Evolutionary conservation across 2,888 invertebrate species (phyloP), one percentile per base, ranked within the genome.

Genomic region (Volucella bombylans): DNA sequence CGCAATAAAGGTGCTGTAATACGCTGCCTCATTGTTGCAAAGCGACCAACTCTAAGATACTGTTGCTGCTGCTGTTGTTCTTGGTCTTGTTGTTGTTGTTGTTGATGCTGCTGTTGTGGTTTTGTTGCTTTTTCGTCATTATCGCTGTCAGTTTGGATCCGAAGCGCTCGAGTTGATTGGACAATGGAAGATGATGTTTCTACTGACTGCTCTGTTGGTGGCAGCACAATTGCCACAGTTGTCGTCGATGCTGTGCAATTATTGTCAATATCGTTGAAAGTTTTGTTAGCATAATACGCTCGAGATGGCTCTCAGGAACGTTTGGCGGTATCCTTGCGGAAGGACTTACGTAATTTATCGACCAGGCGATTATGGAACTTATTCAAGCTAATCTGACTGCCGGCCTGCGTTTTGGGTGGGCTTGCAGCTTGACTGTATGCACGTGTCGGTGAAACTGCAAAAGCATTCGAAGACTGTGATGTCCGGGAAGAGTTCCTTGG

Each of bases 341-440:
- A 92, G 82, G 95, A 94, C 86, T 94, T 93, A 90, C 95, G 95
- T 88, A 96, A 90, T 90, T 95, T 95, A 90, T 95, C 95, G 83
- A 95, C 94, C 87, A 96, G 92, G 50, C 95, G 93, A 88, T 93
- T 93, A 92, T 95, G 95, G 89, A 95, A 96, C 91, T 95, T 95
- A 89, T 94, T 95, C 18, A 95, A 91, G 86, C 95, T 95, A 79
- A 92, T 93, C 62, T 94, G 93, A 72, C 94, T 94, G 41, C 93
- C 94, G 72, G 92, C 92, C 18, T 82, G 93, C 45, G 94, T 93
- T 83, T 91, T 90, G 2, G 91, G 91, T 45, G 91, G 91, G 81
- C 95, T 94, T 1, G 87, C 79, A 9, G 86, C 71, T 47, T 83
- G 79, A 15, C 78, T 74, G 39, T 87, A 81, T 6, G 81, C 52